Conservation (phyloP, 2,113 vertebrate genomes). For the Syngnathoides biaculeatus region DNA sequence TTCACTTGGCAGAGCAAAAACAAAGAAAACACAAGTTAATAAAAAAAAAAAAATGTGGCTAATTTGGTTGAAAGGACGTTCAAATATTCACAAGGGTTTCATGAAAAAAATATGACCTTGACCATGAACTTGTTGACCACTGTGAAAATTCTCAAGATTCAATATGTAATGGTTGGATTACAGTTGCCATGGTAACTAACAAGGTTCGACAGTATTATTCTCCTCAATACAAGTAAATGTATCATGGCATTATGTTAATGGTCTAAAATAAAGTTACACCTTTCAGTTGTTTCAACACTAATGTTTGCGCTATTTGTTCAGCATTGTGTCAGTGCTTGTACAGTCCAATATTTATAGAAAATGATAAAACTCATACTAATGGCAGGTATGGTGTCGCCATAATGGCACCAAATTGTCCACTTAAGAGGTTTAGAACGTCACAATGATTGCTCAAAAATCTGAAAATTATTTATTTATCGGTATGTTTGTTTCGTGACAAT, state of each 20-base stretch:
- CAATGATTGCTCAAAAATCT: too few species aligned
- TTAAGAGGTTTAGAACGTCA: too few species aligned
- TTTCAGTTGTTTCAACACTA: too few species aligned
- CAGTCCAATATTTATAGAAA: not conserved
- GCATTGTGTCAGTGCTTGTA: too few species aligned
- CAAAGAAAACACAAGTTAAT: not conserved
- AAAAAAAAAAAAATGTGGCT: not conserved
- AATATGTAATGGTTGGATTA: not conserved
- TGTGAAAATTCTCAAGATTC: not conserved
- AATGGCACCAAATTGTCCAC: not conserved
- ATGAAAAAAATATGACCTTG: not conserved
- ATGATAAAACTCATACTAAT: not conserved
- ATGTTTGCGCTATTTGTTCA: too few species aligned
- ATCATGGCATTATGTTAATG: too few species aligned
- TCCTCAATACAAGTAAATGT: not conserved
- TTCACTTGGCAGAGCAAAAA: conserved; percentile 73
- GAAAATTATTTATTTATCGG: too few species aligned
- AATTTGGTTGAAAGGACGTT: not conserved
- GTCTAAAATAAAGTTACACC: too few species aligned
- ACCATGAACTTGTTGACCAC: not conserved
- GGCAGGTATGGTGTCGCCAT: not conserved
- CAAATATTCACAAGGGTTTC: not conserved
- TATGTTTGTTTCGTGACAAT: too few species aligned
- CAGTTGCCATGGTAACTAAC: not conserved
- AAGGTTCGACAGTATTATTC: not conserved